These are phyloP conservation scores for Procambarus virginalis DNA, from an alignment of 1,140 invertebrate species.

Conservation along the genomic window DNA sequence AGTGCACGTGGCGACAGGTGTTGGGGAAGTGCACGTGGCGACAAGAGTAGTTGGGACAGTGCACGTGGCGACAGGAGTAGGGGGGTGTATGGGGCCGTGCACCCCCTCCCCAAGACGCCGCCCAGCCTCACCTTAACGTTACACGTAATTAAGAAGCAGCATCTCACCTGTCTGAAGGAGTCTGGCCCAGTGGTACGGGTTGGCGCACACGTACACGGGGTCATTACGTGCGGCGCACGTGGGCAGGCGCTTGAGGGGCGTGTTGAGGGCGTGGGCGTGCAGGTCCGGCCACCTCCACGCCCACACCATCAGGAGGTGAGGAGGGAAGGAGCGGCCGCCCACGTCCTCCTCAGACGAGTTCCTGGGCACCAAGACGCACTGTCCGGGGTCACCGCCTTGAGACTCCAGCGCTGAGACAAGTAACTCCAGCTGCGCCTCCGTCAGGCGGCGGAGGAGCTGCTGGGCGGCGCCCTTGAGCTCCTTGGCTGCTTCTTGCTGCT, in stretches of 20 bases:
- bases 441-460: conserved; percentile 46
- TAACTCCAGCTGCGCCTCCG: conserved; percentile 57
- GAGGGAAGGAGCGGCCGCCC: conserved; percentile 14
- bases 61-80: too few species aligned
- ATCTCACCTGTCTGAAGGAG: conserved; percentile 50
- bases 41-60: too few species aligned
- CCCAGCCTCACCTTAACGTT: neutral
- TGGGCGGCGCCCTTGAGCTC: conserved; percentile 45
- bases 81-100: conserved; percentile 2
- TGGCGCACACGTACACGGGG: conserved; percentile 62
- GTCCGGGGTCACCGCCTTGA: conserved; percentile 49
- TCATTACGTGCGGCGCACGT: conserved; percentile 55
- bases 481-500: conserved; percentile 26
- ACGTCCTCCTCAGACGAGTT: conserved; percentile 14
- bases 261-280: conserved; percentile 17
- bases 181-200: conserved; percentile 63
- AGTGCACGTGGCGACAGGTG: too few species aligned
- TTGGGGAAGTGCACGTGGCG: too few species aligned
- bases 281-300: conserved; percentile 56
- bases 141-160: neutral
- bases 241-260: conserved; percentile 48
- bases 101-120: neutral
- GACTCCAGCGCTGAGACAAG: conserved; percentile 47
- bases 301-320: conserved; percentile 53
- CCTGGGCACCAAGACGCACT: conserved; percentile 52